Percentiles rank a stretch among this genome's conserved stretches.
phyloP scores from a whole-genome alignment of 1,140 invertebrate species.

The Cheumatopsyche charites region DNA sequence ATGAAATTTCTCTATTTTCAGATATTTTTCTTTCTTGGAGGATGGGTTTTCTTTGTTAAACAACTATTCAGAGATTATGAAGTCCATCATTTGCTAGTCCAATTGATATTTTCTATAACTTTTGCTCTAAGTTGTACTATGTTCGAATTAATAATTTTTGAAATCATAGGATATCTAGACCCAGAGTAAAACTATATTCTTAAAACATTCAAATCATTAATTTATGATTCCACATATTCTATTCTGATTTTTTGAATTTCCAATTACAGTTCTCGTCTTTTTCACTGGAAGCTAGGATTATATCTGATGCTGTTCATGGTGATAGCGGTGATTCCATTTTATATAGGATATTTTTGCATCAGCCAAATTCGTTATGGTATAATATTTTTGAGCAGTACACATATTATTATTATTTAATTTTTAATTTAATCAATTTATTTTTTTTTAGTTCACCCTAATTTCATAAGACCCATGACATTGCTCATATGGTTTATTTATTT shows the following conservation, averaged over 20 bases:
- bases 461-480: constrained; percentile 81
- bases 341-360: constrained; percentile 94
- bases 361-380: constrained; percentile 88
- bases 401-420: constrained; percentile 3
- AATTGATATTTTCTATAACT: constrained; percentile 95
- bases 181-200: constrained; percentile 54
- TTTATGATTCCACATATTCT: too few relatives aligned
- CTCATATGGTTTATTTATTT: constrained; percentile 90
- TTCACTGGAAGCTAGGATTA: constrained; percentile 94
- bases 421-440: constrained; percentile 26
- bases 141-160: constrained; percentile 99
- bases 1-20: too few relatives aligned
- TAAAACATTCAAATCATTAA: constrained; percentile 23
- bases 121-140: constrained; percentile 98
- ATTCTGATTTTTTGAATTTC: constrained; percentile 10
- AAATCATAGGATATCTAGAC: constrained; percentile 94
- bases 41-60: constrained; percentile 99
- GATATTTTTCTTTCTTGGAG: constrained; percentile 93
- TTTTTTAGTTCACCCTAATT: constrained; percentile 77
- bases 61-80: constrained; percentile 98
- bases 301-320: constrained; percentile 93
- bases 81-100: constrained; percentile 91
- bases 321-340: constrained; percentile 96
- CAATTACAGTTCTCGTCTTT: constrained; percentile 86
- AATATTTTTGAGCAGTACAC: too few relatives aligned